Conservation (phyloP, 1,140 invertebrate genomes). For the Sycophila sp. region DNA sequence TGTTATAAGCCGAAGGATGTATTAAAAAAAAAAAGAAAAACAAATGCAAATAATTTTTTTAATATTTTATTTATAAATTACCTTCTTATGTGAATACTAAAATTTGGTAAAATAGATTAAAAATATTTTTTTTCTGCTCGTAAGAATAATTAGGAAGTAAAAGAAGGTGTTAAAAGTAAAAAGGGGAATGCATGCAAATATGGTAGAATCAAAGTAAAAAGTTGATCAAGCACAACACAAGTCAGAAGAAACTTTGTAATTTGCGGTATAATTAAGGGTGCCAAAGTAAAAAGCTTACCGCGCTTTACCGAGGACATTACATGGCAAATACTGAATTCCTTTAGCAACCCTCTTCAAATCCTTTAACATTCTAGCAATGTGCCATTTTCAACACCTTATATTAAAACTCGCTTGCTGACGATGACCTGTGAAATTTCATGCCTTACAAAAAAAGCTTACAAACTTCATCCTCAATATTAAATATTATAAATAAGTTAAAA, state of each 20-base stretch:
- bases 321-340: slow-evolving; percentile 56
- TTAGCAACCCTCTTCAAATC: not conserved
- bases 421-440: no score
- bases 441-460: no score
- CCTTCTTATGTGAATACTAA: no score
- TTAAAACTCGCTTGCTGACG: no score
- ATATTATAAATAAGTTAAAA: not conserved
- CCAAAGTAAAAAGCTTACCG: slow-evolving; percentile 50
- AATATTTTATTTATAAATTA: no score
- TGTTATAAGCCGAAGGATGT: no score
- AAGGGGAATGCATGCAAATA: no score
- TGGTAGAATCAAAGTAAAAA: slow-evolving; percentile 1
- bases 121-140: not conserved
- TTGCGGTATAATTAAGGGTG: slow-evolving; percentile 62
- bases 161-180: not conserved
- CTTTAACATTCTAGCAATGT: not conserved
- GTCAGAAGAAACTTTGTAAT: slow-evolving; percentile 63
- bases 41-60: slow-evolving; percentile 16
- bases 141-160: not conserved
- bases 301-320: slow-evolving; percentile 36
- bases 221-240: not conserved
- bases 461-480: no score
- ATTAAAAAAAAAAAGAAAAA: no score
- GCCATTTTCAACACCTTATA: no score
- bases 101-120: no score